These are phyloP conservation scores for Sphyrna mokarran DNA, from an alignment of 2,113 vertebrate species.

Conservation along the genomic window DNA sequence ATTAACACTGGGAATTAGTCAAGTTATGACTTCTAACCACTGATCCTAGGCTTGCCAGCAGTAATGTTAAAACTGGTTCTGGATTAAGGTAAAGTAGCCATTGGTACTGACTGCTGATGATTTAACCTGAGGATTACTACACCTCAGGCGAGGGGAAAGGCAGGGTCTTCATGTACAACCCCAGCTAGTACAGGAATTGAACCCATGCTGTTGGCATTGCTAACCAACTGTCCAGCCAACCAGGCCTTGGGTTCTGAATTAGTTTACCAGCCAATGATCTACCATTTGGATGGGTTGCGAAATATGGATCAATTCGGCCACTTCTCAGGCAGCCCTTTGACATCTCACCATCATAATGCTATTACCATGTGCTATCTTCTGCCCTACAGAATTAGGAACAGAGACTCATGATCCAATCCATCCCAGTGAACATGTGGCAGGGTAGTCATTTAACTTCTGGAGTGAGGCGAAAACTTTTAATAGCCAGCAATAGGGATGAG, in stretches of 20 bases:
- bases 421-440: not conserved
- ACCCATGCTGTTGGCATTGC: too few relatives aligned
- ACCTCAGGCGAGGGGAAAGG: too few relatives aligned
- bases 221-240: too few relatives aligned
- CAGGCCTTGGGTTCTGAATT: not conserved
- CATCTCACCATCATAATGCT: not conserved
- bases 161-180: too few relatives aligned
- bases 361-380: not conserved
- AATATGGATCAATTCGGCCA: not conserved
- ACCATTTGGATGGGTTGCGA: not conserved
- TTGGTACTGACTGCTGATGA: too few relatives aligned
- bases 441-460: not conserved
- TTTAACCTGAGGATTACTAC: too few relatives aligned
- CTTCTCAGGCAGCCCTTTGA: not conserved
- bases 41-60: not conserved
- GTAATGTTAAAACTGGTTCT: not conserved
- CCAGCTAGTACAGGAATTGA: too few relatives aligned
- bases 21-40: not conserved
- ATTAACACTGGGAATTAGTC: not conserved
- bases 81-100: not conserved
- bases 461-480: not conserved
- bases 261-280: not conserved
- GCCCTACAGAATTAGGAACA: not conserved
- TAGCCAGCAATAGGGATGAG: not conserved
- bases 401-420: not conserved